Evolutionary conservation across 1,140 invertebrate genomes (phyloP).

Genomic region (Aphaenogaster ashmeadi): DNA sequence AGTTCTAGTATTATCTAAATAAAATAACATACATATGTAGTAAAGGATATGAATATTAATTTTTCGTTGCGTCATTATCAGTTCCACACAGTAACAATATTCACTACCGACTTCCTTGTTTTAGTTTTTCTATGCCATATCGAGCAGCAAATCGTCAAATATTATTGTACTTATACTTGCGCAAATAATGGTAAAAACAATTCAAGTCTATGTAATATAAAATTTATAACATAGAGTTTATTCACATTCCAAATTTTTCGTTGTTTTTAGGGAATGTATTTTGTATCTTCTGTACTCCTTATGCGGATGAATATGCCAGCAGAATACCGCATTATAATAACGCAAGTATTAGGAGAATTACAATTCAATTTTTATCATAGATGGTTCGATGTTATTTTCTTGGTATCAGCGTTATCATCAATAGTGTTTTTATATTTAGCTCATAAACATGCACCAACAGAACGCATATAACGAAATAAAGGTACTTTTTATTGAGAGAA

Average conservation of each 20-base stretch:
- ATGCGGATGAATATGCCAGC: constrained; percentile 99
- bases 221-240: neutral
- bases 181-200: constrained; percentile 96
- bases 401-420: constrained; percentile 98
- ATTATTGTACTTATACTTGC: constrained; percentile 98
- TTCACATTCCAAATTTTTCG: constrained; percentile 11
- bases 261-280: constrained; percentile 97
- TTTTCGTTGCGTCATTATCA: constrained; percentile 41
- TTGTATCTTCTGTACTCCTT: constrained; percentile 98
- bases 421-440: constrained; percentile 98
- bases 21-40: constrained; percentile 3
- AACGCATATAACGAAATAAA: constrained; percentile 81
- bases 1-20: neutral
- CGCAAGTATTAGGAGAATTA: constrained; percentile 98
- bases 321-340: constrained; percentile 99
- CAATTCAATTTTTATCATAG: constrained; percentile 99
- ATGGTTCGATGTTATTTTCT: constrained; percentile 99
- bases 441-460: constrained; percentile 93
- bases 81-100: constrained; percentile 49
- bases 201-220: neutral
- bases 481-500: constrained; percentile 59
- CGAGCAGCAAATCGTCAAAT: constrained; percentile 99
- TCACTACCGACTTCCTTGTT: constrained; percentile 83
- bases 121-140: constrained; percentile 99
- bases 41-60: constrained; percentile 29